These are phyloP conservation scores for Ephialtes manifestator DNA, from an alignment of 2,888 invertebrate genomes.

Conservation along the genomic window DNA sequence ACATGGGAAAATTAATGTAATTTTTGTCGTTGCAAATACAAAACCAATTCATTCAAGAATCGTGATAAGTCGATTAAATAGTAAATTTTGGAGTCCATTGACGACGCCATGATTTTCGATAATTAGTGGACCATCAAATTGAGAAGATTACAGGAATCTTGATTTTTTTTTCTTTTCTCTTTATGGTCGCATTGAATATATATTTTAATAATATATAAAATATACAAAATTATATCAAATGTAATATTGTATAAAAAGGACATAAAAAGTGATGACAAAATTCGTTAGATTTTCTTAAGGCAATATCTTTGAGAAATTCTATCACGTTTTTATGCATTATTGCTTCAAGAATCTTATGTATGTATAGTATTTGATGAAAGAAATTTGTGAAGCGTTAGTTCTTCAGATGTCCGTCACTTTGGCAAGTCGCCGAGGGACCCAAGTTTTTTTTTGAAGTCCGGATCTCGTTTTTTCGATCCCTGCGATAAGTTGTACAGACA, in stretches of 20 bases:
- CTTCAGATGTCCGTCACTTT: neutral
- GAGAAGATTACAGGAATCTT: too few species aligned
- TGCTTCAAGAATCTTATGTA: neutral
- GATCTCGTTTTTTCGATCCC: neutral
- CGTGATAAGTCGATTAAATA: neutral
- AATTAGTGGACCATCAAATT: too few species aligned
- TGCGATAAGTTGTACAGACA: neutral
- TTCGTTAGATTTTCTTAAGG: too few species aligned
- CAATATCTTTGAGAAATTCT: too few species aligned
- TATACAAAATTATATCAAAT: too few species aligned
- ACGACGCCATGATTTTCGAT: neutral
- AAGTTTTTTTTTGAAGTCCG: constrained; percentile 24
- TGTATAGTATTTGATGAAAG: neutral
- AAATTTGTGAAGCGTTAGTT: too few species aligned
- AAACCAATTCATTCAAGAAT: neutral
- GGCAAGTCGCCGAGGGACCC: constrained; percentile 1
- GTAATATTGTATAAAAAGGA: too few species aligned
- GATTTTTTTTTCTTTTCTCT: too few species aligned
- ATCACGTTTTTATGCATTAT: too few species aligned
- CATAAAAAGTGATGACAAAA: too few species aligned
- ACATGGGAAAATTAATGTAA: neutral
- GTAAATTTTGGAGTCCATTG: neutral
- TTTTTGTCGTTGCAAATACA: neutral
- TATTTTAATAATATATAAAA: too few species aligned
- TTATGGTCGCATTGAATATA: too few species aligned